These are phyloP conservation scores for Cheilosia variabilis DNA, from an alignment of 2,888 invertebrate species.

Conservation along the genomic window DNA sequence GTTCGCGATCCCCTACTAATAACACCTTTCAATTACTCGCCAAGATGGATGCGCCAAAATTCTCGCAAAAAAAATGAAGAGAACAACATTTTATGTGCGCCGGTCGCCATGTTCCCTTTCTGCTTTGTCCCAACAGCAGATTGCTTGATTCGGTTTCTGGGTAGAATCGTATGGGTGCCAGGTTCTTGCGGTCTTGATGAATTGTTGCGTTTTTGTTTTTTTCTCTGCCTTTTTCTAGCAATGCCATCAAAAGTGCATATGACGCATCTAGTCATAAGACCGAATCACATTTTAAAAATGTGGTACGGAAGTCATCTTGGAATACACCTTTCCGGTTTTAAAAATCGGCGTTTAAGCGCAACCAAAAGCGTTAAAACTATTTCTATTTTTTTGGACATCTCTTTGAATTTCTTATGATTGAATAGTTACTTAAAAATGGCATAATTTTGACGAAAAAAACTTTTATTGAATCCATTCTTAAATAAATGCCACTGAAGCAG, in stretches of 20 bases:
- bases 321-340: too few species aligned
- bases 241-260: constrained; percentile 11
- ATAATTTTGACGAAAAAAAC: too few species aligned
- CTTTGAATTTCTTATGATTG: too few species aligned
- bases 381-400: too few species aligned
- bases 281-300: constrained; percentile 19
- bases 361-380: too few species aligned
- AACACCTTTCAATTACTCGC: constrained; percentile 74
- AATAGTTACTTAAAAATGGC: too few species aligned
- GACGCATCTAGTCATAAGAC: neutral
- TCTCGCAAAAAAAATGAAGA: constrained; percentile 45
- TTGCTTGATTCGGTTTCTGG: constrained; percentile 38
- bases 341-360: too few species aligned
- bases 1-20: constrained; percentile 73
- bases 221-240: constrained; percentile 56
- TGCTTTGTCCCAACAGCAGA: constrained; percentile 37
- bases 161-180: constrained; percentile 17
- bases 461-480: too few species aligned
- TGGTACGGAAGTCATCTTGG: too few species aligned
- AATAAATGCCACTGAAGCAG: too few species aligned
- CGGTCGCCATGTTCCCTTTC: constrained; percentile 57
- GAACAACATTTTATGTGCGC: constrained; percentile 50
- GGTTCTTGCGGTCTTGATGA: constrained; percentile 47
- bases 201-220: constrained; percentile 32
- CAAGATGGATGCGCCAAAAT: constrained; percentile 74